Evolutionary conservation across 2,797 vertebrate species (phyloP).

Genomic region (Arctocebus calabarensis): DNA sequence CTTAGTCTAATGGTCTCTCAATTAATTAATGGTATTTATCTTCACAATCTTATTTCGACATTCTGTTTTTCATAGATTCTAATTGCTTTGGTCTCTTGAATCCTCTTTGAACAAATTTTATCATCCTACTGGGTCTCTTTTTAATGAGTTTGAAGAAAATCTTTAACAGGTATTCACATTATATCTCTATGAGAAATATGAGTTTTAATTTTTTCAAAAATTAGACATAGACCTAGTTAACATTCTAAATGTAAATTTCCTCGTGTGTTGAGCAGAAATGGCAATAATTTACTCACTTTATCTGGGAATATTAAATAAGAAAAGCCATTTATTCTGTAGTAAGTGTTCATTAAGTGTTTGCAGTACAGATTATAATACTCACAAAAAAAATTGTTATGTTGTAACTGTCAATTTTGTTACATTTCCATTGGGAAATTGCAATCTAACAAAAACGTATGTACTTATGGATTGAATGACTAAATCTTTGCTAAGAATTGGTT

Average conservation of each 20-base stretch:
- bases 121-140: neutral
- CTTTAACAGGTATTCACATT: neutral
- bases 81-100: neutral
- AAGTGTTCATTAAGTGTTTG: neutral
- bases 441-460: neutral
- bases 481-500: constrained; percentile 32
- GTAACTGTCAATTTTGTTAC: neutral
- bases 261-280: neutral
- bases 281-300: neutral
- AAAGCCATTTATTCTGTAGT: neutral
- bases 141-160: neutral
- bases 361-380: neutral
- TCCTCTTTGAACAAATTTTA: neutral
- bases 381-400: neutral
- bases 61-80: neutral
- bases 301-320: neutral
- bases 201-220: constrained; percentile 42
- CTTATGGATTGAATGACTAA: neutral
- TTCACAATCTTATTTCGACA: neutral
- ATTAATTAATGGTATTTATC: neutral
- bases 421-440: constrained; percentile 8
- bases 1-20: neutral
- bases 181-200: neutral
- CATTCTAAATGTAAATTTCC: neutral
- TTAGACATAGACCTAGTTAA: neutral